phyloP scores from a whole-genome alignment of 2,113 vertebrate genomes.

The Eidolon helvum region DNA sequence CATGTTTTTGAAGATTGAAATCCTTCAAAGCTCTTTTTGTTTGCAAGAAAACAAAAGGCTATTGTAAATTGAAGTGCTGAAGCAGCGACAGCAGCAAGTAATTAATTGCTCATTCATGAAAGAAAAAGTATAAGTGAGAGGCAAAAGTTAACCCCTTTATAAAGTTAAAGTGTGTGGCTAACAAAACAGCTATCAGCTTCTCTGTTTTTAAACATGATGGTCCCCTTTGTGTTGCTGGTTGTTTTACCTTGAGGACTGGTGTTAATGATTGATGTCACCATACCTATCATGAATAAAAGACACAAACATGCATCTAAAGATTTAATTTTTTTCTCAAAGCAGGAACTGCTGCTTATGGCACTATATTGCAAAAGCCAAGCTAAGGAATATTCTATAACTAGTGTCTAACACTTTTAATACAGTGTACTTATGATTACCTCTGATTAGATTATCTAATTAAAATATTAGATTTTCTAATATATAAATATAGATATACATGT shows the following conservation, averaged over 20 bases:
- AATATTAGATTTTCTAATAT: neutral
- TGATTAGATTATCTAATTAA: conserved; percentile 80
- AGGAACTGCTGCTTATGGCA: conserved; percentile 65
- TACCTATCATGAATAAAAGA: conserved; percentile 69
- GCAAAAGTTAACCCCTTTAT: conserved; percentile 56
- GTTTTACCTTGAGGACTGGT: conserved; percentile 67
- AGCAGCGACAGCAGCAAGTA: conserved; percentile 69
- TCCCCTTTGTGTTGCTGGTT: conserved; percentile 49
- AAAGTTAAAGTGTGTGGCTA: conserved; percentile 42
- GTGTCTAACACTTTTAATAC: conserved; percentile 75
- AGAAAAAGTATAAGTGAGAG: conserved; percentile 70
- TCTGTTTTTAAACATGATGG: conserved; percentile 66
- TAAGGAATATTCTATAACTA: conserved; percentile 66
- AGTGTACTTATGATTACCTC: conserved; percentile 69
- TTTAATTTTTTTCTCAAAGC: conserved; percentile 68
- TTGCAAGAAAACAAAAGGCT: conserved; percentile 79
- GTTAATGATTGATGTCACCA: conserved; percentile 29
- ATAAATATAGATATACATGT: conserved; percentile 43
- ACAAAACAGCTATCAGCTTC: conserved; percentile 55
- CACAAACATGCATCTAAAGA: conserved; percentile 54
- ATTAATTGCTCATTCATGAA: conserved; percentile 77
- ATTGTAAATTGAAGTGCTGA: conserved; percentile 66
- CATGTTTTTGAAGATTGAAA: conserved; percentile 78
- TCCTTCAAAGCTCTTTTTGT: conserved; percentile 76
- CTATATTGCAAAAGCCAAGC: conserved; percentile 60